A percentile compares a stretch with the other conserved stretches of the same genome.
Conservation (phyloP, 2,113 vertebrate species). For the Siniperca knerii region DNA sequence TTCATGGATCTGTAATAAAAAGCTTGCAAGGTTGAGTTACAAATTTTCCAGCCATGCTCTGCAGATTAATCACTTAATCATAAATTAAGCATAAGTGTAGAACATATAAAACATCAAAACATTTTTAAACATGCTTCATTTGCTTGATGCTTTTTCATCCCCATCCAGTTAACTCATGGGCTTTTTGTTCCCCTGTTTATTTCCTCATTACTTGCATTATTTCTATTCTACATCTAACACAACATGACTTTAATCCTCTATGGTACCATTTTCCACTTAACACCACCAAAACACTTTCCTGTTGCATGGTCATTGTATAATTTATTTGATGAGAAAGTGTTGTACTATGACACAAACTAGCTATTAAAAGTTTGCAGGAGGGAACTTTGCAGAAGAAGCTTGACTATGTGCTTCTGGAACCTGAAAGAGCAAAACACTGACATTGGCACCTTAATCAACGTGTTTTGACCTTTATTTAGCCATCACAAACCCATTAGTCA, state of each 20-base stretch:
- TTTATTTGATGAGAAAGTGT: constrained; percentile 41
- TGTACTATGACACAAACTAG: constrained; percentile 1
- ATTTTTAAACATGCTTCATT: constrained; percentile 51
- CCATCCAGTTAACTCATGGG: neutral
- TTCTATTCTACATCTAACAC: constrained; percentile 17
- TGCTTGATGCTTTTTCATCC: constrained; percentile 14
- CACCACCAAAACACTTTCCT: constrained; percentile 24
- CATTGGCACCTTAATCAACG: constrained; percentile 17
- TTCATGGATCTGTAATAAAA: constrained; percentile 35
- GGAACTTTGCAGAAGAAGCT: constrained; percentile 18
- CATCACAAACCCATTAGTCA: constrained; percentile 8
- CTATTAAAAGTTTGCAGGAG: constrained; percentile 54
- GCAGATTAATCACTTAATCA: constrained; percentile 40
- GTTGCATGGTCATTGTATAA: constrained; percentile 12
- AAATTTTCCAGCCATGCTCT: constrained; percentile 23
- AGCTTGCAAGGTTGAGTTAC: constrained; percentile 26
- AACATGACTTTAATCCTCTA: constrained; percentile 17
- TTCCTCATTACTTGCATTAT: constrained; percentile 56
- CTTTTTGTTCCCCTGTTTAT: constrained; percentile 23
- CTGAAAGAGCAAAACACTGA: neutral
- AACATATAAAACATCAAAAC: constrained; percentile 29
- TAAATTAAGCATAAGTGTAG: constrained; percentile 35
- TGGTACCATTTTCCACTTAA: constrained; percentile 19
- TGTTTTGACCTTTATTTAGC: neutral
- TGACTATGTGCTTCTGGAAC: neutral